Evolutionary conservation across 2,888 invertebrate species (phyloP).

Genomic region (Fragum fragum): DNA sequence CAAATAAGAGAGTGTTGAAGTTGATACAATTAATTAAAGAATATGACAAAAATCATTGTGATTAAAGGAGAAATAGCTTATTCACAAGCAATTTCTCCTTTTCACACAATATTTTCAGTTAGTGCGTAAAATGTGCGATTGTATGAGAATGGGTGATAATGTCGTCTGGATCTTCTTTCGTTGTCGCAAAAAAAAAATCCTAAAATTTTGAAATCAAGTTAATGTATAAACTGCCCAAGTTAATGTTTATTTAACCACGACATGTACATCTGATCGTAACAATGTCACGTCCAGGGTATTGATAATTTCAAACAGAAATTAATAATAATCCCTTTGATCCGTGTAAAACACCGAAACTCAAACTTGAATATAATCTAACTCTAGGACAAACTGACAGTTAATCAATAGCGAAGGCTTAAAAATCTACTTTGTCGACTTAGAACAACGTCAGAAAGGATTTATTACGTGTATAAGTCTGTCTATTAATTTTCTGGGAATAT

Average conservation of each 20-base stretch:
- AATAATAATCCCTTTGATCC: conserved; percentile 3
- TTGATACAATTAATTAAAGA: too few species aligned
- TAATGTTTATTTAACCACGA: not conserved
- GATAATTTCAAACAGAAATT: not conserved
- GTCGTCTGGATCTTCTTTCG: too few species aligned
- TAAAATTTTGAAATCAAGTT: too few species aligned
- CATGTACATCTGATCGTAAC: not conserved
- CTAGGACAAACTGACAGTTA: not conserved
- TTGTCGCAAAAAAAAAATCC: too few species aligned
- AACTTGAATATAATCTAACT: not conserved
- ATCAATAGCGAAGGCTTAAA: not conserved
- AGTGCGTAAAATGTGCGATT: too few species aligned
- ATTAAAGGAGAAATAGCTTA: too few species aligned
- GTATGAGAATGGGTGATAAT: too few species aligned
- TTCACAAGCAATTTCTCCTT: too few species aligned
- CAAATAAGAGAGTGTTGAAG: too few species aligned
- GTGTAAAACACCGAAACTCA: not conserved
- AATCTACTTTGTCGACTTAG: not conserved
- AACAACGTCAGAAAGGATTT: not conserved
- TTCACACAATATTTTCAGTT: too few species aligned
- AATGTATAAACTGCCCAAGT: not conserved
- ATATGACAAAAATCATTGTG: too few species aligned
- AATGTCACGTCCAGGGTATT: not conserved
- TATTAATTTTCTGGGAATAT: not conserved
- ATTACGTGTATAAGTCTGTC: not conserved